Evolutionary conservation across 2,888 invertebrate genomes (phyloP).

Genomic region (Rhagophthalmus giganteus): DNA sequence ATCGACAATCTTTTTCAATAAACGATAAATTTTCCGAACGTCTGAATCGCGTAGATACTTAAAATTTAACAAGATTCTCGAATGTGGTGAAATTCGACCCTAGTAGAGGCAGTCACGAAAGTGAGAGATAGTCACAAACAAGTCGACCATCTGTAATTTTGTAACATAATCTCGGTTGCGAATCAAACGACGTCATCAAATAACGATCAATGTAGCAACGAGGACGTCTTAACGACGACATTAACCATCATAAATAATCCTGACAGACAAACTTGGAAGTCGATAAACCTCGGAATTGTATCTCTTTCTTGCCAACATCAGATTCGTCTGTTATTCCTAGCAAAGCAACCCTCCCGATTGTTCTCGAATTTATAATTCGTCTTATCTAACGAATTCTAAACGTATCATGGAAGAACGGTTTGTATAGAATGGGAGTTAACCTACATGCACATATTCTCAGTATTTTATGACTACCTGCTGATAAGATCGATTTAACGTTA

Average conservation of each 20-base stretch:
- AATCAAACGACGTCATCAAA: conserved; percentile 48
- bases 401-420: conserved; percentile 10
- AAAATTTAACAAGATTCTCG: conserved; percentile 20
- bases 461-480: background rate
- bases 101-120: conserved; percentile 13
- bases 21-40: conserved; percentile 2
- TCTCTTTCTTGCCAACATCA: conserved; percentile 15
- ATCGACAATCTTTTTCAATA: background rate
- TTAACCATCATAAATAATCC: conserved; percentile 48
- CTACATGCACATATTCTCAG: conserved; percentile 4
- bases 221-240: conserved; percentile 47
- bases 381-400: conserved; percentile 10
- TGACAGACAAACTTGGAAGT: conserved; percentile 39
- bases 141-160: conserved; percentile 38
- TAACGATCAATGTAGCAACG: conserved; percentile 44
- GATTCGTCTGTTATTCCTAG: background rate
- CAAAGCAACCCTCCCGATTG: conserved; percentile 12
- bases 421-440: conserved; percentile 8
- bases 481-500: conserved; percentile 22
- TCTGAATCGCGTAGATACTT: conserved; percentile 1
- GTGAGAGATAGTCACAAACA: conserved; percentile 21
- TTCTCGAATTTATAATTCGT: conserved; percentile 18
- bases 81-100: conserved; percentile 11
- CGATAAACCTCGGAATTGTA: conserved; percentile 35
- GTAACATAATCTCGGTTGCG: conserved; percentile 38